These are phyloP conservation scores for Anagyrus pseudococci DNA, from an alignment of 2,888 invertebrate genomes.

Conservation along the genomic window DNA sequence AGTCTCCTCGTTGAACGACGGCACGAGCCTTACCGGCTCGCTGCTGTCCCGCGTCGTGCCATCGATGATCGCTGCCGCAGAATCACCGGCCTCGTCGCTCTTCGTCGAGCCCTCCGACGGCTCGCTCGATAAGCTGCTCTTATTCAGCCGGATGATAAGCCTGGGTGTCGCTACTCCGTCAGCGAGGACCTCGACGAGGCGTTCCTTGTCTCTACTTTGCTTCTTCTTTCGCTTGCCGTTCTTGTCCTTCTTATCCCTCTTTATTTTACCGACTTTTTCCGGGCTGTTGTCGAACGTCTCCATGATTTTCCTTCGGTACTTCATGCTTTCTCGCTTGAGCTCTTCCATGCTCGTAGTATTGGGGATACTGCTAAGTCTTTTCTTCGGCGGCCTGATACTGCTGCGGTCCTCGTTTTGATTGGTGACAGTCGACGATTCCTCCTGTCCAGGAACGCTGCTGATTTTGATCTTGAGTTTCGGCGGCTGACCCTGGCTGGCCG, in stretches of 20 bases:
- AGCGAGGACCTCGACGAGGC: constrained; percentile 67
- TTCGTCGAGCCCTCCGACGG: constrained; percentile 32
- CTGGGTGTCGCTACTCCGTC: constrained; percentile 72
- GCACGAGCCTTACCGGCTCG: background rate
- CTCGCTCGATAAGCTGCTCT: constrained; percentile 36
- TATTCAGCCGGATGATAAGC: constrained; percentile 76
- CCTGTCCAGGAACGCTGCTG: constrained; percentile 67
- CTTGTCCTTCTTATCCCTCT: constrained; percentile 64
- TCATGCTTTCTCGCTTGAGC: constrained; percentile 85
- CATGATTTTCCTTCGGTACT: constrained; percentile 83
- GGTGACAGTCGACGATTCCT: constrained; percentile 55
- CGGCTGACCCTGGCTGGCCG: constrained; percentile 32
- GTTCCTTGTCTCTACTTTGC: constrained; percentile 60
- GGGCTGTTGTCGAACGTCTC: constrained; percentile 77
- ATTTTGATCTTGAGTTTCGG: constrained; percentile 80
- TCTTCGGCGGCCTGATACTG: constrained; percentile 77
- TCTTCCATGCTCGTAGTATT: constrained; percentile 74
- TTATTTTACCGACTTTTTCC: constrained; percentile 48
- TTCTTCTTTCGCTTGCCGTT: constrained; percentile 67
- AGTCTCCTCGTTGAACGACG: background rate
- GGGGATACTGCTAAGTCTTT: constrained; percentile 71
- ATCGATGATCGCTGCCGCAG: background rate
- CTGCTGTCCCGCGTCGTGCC: background rate
- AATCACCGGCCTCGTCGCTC: background rate
- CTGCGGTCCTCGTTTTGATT: constrained; percentile 49